A percentile compares a stretch with the other conserved stretches of the same genome.
phyloP scores from a whole-genome alignment of 2,113 vertebrate species.

The Protomyctophum bolini region DNA sequence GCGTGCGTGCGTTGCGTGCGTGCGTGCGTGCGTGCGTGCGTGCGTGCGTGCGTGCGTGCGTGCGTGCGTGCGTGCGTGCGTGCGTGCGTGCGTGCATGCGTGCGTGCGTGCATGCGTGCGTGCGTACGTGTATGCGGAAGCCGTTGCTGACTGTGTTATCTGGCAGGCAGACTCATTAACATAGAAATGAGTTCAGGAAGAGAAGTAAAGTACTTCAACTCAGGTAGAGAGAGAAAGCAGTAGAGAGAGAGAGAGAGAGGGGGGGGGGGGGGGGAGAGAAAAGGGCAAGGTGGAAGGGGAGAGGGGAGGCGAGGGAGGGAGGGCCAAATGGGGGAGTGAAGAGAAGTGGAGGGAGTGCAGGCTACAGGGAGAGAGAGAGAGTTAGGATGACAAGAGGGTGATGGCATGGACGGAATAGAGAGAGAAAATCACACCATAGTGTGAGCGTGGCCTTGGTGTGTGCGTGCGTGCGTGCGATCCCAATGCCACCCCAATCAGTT shows the following conservation, averaged over 20 bases:
- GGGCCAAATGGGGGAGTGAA: not conserved
- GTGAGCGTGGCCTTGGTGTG: not conserved
- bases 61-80: conserved; percentile 28
- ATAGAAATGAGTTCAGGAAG: conserved; percentile 84
- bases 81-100: conserved; percentile 21
- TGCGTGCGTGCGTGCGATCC: too few species aligned
- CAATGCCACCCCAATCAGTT: too few species aligned
- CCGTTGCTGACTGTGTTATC: conserved; percentile 74
- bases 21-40: too few species aligned
- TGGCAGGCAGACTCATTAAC: conserved; percentile 81
- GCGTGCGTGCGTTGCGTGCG: not conserved
- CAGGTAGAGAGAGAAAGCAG: conserved; percentile 21
- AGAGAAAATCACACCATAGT: not conserved
- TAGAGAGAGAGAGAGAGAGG: not conserved
- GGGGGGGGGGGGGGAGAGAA: conserved; percentile 1
- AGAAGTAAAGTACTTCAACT: conserved; percentile 56
- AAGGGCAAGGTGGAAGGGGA: not conserved
- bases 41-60: too few species aligned
- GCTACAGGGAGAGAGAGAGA: conserved; percentile 19
- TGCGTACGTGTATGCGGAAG: conserved; percentile 50
- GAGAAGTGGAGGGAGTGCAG: not conserved
- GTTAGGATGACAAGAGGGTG: not conserved
- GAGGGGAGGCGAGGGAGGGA: conserved; percentile 8
- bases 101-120: conserved; percentile 17
- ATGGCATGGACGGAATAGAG: not conserved